These are phyloP conservation scores for Phallusia fumigata DNA, from an alignment of 23 tunicate genomes.

Conservation along the genomic window DNA sequence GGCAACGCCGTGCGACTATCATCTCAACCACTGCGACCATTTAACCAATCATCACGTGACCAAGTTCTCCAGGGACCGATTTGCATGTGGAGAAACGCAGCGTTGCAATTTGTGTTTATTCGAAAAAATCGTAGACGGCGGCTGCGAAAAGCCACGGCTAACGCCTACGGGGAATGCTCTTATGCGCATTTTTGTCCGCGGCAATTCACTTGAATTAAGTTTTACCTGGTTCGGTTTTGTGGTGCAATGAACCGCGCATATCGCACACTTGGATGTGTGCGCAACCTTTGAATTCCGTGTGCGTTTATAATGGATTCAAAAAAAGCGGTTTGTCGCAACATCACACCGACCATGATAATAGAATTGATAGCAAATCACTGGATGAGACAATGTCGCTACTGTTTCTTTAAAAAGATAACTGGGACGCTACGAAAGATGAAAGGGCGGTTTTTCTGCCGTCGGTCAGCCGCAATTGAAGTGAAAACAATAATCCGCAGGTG, in stretches of 20 bases:
- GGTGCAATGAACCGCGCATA: neutral
- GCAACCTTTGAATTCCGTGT: neutral
- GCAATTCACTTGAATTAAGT: conserved; percentile 4
- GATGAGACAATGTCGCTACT: neutral
- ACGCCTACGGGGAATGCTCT: conserved; percentile 13
- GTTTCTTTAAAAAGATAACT: neutral
- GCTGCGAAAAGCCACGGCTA: neutral
- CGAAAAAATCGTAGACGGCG: neutral
- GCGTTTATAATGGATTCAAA: neutral
- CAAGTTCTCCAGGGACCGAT: neutral
- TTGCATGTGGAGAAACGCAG: neutral
- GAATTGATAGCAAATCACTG: neutral
- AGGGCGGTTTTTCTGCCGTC: neutral
- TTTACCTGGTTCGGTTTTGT: neutral
- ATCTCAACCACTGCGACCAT: neutral
- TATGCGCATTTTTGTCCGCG: neutral
- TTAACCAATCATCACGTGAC: neutral
- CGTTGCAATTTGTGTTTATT: neutral
- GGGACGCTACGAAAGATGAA: neutral
- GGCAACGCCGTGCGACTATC: neutral
- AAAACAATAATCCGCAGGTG: neutral
- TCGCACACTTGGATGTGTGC: neutral
- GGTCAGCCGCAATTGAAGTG: neutral
- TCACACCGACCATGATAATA: too few species aligned
- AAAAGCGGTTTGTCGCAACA: neutral